Conservation (phyloP, 92 coral and sea anemone genomes). For the Chrysogorgia sp. region DNA sequence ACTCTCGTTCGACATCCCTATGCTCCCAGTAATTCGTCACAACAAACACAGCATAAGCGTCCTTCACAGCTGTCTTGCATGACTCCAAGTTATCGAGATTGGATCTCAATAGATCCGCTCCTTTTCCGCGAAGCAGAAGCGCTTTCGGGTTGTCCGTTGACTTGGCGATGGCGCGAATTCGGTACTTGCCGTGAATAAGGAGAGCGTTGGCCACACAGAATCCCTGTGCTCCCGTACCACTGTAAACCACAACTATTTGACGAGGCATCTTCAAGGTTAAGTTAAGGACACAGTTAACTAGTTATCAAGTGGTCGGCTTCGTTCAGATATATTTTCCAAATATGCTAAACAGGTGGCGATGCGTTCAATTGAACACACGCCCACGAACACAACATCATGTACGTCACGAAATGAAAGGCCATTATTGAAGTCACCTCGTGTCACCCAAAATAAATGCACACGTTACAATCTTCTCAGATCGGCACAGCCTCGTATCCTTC, state of each 20-base stretch:
- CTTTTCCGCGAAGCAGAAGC: constrained; percentile 59
- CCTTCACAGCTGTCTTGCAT: constrained; percentile 61
- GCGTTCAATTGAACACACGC: background rate
- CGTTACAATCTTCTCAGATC: too few species aligned
- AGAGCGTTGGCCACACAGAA: constrained; percentile 67
- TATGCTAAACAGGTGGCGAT: background rate
- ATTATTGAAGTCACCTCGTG: too few species aligned
- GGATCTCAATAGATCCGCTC: constrained; percentile 64
- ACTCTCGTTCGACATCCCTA: constrained; percentile 63
- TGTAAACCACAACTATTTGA: constrained; percentile 64
- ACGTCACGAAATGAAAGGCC: too few species aligned
- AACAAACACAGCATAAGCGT: constrained; percentile 70
- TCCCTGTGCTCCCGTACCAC: constrained; percentile 78
- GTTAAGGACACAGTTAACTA: background rate
- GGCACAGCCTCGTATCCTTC: too few species aligned
- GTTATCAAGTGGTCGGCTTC: too few species aligned
- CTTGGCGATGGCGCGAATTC: constrained; percentile 70
- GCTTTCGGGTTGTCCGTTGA: constrained; percentile 63
- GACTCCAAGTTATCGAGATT: constrained; percentile 68
- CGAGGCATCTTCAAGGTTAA: constrained; percentile 24
- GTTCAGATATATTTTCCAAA: background rate
- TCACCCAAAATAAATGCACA: too few species aligned
- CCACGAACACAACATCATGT: too few species aligned
- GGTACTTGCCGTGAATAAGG: constrained; percentile 44
- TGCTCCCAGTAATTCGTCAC: constrained; percentile 85